phyloP scores from a whole-genome alignment of 2,113 vertebrate species.

The Hypocryptadius cinnamomeus region DNA sequence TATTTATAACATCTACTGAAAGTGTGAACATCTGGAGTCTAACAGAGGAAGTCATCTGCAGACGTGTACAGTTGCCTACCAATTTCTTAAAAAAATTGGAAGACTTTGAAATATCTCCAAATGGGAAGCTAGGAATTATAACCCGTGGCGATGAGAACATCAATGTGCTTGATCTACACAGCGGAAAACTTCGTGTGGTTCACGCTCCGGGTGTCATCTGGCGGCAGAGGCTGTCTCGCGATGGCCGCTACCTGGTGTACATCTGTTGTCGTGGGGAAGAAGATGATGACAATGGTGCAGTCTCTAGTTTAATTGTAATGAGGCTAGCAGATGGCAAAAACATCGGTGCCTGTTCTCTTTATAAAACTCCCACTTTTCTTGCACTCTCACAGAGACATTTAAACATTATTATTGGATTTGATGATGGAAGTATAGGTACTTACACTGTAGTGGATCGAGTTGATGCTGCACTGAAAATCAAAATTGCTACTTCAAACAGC shows the following conservation, averaged over 20 bases:
- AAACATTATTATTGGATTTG: slow-evolving; percentile 96
- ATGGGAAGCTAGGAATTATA: slow-evolving; percentile 93
- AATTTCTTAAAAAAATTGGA: slow-evolving; percentile 93
- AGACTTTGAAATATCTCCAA: slow-evolving; percentile 97
- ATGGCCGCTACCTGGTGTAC: slow-evolving; percentile 96
- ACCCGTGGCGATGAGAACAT: slow-evolving; percentile 95
- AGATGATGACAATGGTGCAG: slow-evolving; percentile 85
- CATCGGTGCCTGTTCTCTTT: slow-evolving; percentile 96
- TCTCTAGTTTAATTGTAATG: slow-evolving; percentile 95
- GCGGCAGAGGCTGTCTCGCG: slow-evolving; percentile 89
- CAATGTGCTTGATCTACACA: slow-evolving; percentile 92
- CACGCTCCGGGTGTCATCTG: slow-evolving; percentile 90
- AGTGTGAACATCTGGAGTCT: slow-evolving; percentile 95
- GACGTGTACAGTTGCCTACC: slow-evolving; percentile 87
- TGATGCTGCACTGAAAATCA: slow-evolving; percentile 95
- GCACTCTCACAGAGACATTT: slow-evolving; percentile 92
- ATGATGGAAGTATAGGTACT: slow-evolving; percentile 95
- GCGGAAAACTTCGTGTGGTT: slow-evolving; percentile 89
- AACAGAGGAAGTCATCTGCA: slow-evolving; percentile 91
- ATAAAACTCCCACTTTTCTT: slow-evolving; percentile 94
- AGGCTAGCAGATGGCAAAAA: slow-evolving; percentile 95
- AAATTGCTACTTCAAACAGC: slow-evolving; percentile 98
- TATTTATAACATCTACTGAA: slow-evolving; percentile 93
- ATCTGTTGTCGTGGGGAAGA: slow-evolving; percentile 90
- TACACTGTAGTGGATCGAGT: slow-evolving; percentile 98